These are phyloP conservation scores for Caretta caretta DNA, from an alignment of 2,113 vertebrate genomes.

Conservation along the genomic window DNA sequence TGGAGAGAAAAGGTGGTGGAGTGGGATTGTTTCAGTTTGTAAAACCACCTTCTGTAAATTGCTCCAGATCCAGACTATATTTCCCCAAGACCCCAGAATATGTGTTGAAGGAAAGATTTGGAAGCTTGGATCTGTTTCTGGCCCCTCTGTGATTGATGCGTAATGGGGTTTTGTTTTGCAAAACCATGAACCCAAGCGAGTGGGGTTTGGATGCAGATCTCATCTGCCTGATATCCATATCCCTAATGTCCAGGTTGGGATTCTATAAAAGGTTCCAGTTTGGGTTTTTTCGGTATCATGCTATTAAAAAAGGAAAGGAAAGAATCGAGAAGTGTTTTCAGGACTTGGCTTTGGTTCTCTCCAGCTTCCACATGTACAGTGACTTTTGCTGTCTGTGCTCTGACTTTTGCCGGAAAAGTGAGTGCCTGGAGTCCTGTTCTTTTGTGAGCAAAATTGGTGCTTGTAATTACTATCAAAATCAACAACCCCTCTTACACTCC, in stretches of 20 bases:
- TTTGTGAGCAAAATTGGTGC: neutral
- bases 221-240: neutral
- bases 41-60: neutral
- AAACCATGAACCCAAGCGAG: neutral
- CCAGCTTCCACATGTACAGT: neutral
- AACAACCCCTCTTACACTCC: neutral
- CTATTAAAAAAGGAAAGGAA: neutral
- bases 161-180: rapidly evolving
- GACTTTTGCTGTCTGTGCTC: neutral
- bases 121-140: neutral
- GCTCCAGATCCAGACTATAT: neutral
- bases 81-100: neutral
- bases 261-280: neutral
- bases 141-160: neutral
- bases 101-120: neutral
- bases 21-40: neutral
- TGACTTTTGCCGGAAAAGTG: neutral
- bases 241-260: rapidly evolving
- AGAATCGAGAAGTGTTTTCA: neutral
- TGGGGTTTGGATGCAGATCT: neutral
- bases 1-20: neutral
- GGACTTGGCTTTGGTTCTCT: neutral
- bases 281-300: rapidly evolving
- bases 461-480: neutral
- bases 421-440: neutral